A percentile compares a stretch with the other conserved stretches of the same genome.
Evolutionary conservation across 2,113 vertebrate species (phyloP).

Genomic region (Neofelis nebulosa): DNA sequence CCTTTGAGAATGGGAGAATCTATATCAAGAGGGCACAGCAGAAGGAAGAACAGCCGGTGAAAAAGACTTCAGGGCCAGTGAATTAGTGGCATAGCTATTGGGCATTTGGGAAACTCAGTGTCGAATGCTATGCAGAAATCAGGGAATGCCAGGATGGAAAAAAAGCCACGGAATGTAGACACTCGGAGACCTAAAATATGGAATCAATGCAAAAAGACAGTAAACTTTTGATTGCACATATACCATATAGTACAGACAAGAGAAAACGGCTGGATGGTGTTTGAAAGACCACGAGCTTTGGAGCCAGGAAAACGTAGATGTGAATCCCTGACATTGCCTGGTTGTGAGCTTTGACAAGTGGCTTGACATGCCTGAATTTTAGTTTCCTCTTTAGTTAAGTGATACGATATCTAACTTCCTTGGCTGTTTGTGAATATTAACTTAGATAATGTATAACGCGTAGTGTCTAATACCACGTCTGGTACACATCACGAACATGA

Average conservation of each 20-base stretch:
- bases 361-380: neutral
- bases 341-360: neutral
- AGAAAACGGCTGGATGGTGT: neutral
- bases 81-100: neutral
- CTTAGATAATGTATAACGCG: neutral
- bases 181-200: neutral
- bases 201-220: neutral
- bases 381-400: neutral
- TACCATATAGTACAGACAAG: neutral
- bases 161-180: neutral
- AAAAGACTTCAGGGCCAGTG: neutral
- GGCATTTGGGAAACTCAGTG: neutral
- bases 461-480: neutral
- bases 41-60: neutral
- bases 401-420: neutral
- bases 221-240: neutral
- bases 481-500: no score
- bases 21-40: accelerated
- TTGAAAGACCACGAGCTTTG: neutral
- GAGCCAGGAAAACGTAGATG: neutral
- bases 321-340: neutral
- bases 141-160: neutral
- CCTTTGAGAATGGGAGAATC: neutral
- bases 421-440: neutral
- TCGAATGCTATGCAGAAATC: neutral